Conservation (phyloP, 2,888 invertebrate genomes). For the Augochlorella aurata region DNA sequence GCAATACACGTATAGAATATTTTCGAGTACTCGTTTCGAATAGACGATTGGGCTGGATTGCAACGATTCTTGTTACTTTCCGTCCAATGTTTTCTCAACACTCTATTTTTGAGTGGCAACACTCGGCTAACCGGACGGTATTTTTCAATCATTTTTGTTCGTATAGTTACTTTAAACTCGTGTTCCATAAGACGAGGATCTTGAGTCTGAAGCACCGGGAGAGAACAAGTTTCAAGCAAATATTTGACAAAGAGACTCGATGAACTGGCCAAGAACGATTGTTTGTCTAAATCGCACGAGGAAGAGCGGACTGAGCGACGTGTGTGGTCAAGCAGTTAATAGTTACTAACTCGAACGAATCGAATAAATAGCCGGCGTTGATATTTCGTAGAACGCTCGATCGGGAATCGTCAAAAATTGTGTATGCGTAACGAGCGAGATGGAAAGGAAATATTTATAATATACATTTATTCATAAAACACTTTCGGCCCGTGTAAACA, state of each 20-base stretch:
- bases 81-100: neutral
- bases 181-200: neutral
- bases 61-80: neutral
- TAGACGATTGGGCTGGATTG: neutral
- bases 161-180: neutral
- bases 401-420: neutral
- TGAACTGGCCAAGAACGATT: neutral
- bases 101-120: neutral
- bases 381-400: neutral
- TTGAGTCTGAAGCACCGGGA: neutral
- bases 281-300: neutral
- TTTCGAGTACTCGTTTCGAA: neutral
- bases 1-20: too few species aligned
- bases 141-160: neutral
- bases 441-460: constrained; percentile 1
- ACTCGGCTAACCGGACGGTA: neutral
- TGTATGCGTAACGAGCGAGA: neutral
- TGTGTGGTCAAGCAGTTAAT: neutral
- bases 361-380: neutral
- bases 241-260: neutral
- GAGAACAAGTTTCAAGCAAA: neutral
- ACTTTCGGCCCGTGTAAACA: neutral
- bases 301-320: neutral
- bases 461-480: neutral
- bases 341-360: constrained; percentile 3